These are phyloP conservation scores for Acromyrmex charruanus DNA, from an alignment of 1,140 invertebrate species.

Conservation along the genomic window DNA sequence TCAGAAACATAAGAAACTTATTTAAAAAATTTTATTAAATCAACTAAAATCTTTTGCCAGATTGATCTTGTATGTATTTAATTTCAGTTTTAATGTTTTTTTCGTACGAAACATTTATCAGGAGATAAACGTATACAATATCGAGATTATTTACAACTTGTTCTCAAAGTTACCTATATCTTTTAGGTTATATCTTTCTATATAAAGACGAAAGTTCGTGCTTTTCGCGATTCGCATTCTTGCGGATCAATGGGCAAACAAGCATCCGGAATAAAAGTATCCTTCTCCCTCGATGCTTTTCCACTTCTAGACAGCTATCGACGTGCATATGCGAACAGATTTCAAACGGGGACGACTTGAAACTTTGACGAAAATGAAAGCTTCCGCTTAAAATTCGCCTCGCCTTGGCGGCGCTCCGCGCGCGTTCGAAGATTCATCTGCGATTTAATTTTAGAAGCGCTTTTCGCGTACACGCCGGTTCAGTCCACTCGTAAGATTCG, in stretches of 20 bases:
- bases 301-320: neutral
- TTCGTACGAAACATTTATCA: neutral
- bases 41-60: neutral
- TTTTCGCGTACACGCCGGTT: slow-evolving; percentile 54
- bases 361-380: slow-evolving; percentile 73
- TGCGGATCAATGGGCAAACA: slow-evolving; percentile 50
- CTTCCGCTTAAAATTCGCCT: slow-evolving; percentile 42
- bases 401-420: slow-evolving; percentile 69
- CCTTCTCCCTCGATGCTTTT: slow-evolving; percentile 6
- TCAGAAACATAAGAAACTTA: neutral
- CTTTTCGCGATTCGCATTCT: slow-evolving; percentile 11
- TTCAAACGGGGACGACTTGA: slow-evolving; percentile 9
- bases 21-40: neutral
- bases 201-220: neutral
- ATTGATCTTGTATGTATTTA: neutral
- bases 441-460: slow-evolving; percentile 81
- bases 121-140: neutral
- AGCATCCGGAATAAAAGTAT: slow-evolving; percentile 44
- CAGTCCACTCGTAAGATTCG: slow-evolving; percentile 68
- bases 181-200: neutral
- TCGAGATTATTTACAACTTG: slow-evolving; percentile 15
- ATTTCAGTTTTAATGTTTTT: neutral
- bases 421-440: slow-evolving; percentile 53
- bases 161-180: neutral
- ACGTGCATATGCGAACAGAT: slow-evolving; percentile 26